Percentiles rank a stretch among this genome's conserved stretches.
Conservation (phyloP, 2,797 vertebrate species). For the Gallinago stenura region DNA sequence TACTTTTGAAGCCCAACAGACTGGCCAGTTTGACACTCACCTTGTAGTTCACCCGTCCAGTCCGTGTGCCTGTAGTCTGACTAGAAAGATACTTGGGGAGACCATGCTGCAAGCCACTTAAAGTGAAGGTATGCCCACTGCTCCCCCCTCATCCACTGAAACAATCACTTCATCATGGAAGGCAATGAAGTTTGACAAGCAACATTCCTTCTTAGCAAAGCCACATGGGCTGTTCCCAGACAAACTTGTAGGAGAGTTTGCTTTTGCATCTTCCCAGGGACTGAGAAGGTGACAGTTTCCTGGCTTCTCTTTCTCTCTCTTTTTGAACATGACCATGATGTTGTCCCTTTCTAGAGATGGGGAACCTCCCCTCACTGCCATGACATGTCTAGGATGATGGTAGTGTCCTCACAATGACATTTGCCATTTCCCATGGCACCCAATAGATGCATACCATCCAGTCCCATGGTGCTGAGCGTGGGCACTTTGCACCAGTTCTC, state of each 20-base stretch:
- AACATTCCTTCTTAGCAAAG: not conserved
- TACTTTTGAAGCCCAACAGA: not conserved
- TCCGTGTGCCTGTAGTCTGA: not conserved
- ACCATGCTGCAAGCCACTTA: not conserved
- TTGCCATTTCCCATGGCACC: not conserved
- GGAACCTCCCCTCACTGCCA: not conserved
- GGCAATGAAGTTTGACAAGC: not conserved
- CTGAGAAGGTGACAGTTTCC: not conserved
- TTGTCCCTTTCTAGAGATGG: not conserved
- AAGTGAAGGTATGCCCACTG: not conserved
- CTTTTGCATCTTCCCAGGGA: not conserved
- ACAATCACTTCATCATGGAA: not conserved
- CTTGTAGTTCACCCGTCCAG: not conserved
- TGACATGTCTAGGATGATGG: not conserved
- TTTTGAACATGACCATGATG: not conserved
- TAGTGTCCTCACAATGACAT: not conserved
- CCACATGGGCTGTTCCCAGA: not conserved
- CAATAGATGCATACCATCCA: rapidly evolving
- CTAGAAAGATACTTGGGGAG: not conserved
- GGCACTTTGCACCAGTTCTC: not conserved
- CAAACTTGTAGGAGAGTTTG: not conserved
- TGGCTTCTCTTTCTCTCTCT: not conserved
- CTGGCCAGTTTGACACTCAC: not conserved
- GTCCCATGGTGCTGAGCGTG: rapidly evolving
- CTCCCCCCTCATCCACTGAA: not conserved